Evolutionary conservation across 2,797 vertebrate species (phyloP).

Genomic region (Artibeus lituratus): DNA sequence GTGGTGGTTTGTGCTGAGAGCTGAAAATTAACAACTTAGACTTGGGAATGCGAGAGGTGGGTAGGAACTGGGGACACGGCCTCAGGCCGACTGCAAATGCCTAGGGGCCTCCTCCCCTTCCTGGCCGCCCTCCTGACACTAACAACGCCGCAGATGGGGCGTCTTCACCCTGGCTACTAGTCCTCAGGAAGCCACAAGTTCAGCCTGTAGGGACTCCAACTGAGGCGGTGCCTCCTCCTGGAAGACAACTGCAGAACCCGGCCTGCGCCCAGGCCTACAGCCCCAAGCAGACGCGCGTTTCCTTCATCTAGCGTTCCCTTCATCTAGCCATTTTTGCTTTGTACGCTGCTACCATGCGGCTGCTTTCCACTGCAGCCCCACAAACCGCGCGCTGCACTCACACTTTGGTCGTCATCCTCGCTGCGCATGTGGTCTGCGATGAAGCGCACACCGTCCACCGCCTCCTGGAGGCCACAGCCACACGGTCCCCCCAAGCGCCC

Average conservation of each 20-base stretch:
- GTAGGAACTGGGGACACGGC: background rate
- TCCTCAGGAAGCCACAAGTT: background rate
- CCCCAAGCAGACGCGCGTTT: background rate
- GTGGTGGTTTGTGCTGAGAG: background rate
- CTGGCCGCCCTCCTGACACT: background rate
- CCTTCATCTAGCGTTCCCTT: fast-evolving
- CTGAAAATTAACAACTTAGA: background rate
- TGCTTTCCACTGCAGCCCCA: background rate
- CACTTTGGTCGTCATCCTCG: conserved; percentile 96
- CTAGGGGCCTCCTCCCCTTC: background rate
- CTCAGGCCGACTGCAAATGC: background rate
- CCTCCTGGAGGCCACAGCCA: conserved; percentile 78
- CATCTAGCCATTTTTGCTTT: fast-evolving
- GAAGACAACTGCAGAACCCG: background rate
- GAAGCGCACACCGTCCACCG: conserved; percentile 85
- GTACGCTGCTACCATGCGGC: fast-evolving
- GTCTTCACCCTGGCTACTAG: background rate
- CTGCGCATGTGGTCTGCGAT: conserved; percentile 95
- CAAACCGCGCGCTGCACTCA: conserved; percentile 81
- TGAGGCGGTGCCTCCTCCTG: fast-evolving
- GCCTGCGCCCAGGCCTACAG: background rate
- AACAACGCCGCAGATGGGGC: no score
- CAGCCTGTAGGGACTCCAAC: background rate
- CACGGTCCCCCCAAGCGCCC: conserved; percentile 70
- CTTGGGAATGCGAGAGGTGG: background rate